Percentiles rank a stretch among this genome's conserved stretches.
Conservation (phyloP, 2,888 invertebrate species). For the Lepeophtheirus nordmannii region DNA sequence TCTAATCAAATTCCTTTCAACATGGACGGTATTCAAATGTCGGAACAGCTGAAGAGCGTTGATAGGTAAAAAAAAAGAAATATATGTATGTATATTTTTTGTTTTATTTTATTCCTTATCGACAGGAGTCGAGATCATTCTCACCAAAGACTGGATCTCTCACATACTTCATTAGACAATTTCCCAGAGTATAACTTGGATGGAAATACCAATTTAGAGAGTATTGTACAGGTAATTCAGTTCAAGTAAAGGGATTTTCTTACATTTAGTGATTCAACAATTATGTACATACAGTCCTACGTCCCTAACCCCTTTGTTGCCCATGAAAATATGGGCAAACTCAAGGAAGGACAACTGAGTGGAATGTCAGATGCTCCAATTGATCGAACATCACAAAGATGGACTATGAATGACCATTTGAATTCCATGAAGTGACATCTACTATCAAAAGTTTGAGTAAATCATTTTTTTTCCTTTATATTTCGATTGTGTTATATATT, state of each 20-base stretch:
- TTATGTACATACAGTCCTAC: background rate
- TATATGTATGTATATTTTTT: too few relatives aligned
- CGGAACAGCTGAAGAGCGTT: too few relatives aligned
- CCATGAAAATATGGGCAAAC: background rate
- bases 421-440: background rate
- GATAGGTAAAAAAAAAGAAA: too few relatives aligned
- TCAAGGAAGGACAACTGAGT: background rate
- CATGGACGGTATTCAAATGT: too few relatives aligned
- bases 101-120: too few relatives aligned
- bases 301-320: background rate
- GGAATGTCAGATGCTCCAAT: background rate
- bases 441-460: too few relatives aligned
- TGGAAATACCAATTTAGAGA: background rate
- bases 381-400: background rate
- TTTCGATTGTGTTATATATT: background rate
- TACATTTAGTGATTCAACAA: background rate
- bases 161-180: background rate
- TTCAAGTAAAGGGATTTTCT: background rate
- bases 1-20: too few relatives aligned
- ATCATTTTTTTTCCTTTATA: background rate
- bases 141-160: background rate
- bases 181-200: background rate
- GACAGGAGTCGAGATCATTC: background rate
- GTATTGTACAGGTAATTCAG: background rate
- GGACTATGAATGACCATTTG: background rate